phyloP scores from a whole-genome alignment of 92 coral and sea anemone genomes.

The Scolanthus callimorphus region DNA sequence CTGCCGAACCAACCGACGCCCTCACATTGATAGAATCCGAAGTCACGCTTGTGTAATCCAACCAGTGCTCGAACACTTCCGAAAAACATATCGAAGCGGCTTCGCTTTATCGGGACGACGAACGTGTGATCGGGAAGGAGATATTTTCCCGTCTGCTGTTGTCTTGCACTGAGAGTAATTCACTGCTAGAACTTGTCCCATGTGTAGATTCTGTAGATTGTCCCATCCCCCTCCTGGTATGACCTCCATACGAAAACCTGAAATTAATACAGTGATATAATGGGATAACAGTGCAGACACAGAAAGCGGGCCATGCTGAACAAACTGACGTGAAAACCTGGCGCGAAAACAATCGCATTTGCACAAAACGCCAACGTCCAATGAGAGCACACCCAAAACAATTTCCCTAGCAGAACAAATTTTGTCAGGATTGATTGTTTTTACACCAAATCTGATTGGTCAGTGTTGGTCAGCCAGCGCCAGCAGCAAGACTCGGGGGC shows the following conservation, averaged over 20 bases:
- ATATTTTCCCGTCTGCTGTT: conserved; percentile 74
- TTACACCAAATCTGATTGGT: too few species aligned
- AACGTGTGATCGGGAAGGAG: conserved; percentile 77
- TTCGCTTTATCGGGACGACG: conserved; percentile 67
- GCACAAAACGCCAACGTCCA: too few species aligned
- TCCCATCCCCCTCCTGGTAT: conserved; percentile 86
- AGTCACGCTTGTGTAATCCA: conserved; percentile 58
- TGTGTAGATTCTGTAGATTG: conserved; percentile 72
- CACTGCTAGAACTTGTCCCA: conserved; percentile 57
- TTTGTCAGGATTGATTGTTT: too few species aligned
- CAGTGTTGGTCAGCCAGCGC: too few species aligned
- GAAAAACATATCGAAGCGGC: conserved; percentile 71
- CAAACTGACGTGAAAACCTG: too few species aligned
- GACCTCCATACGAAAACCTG: conserved; percentile 39
- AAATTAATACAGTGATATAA: too few species aligned
- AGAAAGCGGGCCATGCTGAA: too few species aligned
- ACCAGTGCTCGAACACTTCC: conserved; percentile 68
- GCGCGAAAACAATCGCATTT: too few species aligned
- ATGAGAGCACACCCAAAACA: too few species aligned
- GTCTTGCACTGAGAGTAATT: conserved; percentile 77
- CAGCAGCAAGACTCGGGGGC: too few species aligned
- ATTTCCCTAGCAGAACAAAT: too few species aligned
- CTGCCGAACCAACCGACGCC: conserved; percentile 61
- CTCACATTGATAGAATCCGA: conserved; percentile 61
- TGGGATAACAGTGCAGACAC: not conserved